phyloP scores from a whole-genome alignment of 2,888 invertebrate species.

The Apamea sordens region DNA sequence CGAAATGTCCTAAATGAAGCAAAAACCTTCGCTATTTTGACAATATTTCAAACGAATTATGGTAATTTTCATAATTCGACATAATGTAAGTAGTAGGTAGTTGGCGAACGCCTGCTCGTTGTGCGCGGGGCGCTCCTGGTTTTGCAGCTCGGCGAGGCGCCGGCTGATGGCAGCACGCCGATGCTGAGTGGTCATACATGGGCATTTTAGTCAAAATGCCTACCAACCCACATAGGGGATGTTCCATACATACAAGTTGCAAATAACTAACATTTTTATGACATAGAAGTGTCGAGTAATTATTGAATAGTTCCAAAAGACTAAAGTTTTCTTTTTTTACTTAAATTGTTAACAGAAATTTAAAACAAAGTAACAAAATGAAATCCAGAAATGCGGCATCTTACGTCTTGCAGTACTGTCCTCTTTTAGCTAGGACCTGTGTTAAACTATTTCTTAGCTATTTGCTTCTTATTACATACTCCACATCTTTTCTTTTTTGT shows the following conservation, averaged over 20 bases:
- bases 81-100: background rate
- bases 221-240: no score
- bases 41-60: background rate
- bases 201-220: no score
- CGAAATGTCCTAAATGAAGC: no score
- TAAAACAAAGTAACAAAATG: no score
- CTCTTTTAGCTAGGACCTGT: background rate
- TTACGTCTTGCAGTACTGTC: background rate
- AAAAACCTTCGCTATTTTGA: no score
- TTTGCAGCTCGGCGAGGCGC: conserved; percentile 92
- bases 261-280: no score
- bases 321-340: no score
- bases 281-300: background rate
- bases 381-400: no score
- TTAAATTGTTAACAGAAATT: no score
- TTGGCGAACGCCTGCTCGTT: conserved; percentile 93
- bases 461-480: background rate
- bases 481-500: background rate
- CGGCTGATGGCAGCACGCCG: conserved; percentile 16
- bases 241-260: no score
- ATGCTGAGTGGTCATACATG: background rate
- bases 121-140: conserved; percentile 93
- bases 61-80: background rate
- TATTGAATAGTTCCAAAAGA: no score
- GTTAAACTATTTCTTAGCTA: background rate